Evolutionary conservation across 92 coral and sea anemone species (phyloP), one percentile per base, ranked within the genome.

Genomic region (Porites rus): DNA sequence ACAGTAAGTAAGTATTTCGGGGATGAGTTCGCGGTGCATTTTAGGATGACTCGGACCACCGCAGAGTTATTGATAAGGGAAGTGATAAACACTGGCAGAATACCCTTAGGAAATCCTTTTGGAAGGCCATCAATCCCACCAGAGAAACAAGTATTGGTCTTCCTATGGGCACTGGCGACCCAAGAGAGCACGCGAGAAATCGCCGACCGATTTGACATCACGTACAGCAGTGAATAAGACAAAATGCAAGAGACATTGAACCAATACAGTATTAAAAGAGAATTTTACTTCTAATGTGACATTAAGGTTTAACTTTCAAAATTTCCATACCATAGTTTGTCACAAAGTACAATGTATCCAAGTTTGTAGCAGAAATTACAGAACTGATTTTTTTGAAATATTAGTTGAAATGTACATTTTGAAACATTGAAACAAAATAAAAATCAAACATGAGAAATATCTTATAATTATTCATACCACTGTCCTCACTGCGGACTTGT

Each of bases 191-290:
- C 69, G 62, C 80, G 84, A 65, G 81, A 88, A 52, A 87, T 87
- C 69, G 91, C 89, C 74, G 88, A 82, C 67, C 72, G 94, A 17
- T 87, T 91, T 83, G 78, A 87, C 62, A 82, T 83, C 82, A 91
- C 94, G 60, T 75, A 70, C 70, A 91, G 91, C 72, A 67, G 28
- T 67, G 72, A 67, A 43, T 5, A n/a, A 4, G 72, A 67, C 72
- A 67, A 67, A 67, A 28, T 67, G 72, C 72, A 67, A 67, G 72
- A 67, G 38, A 67, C 72, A 67, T 19, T 67, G 72, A 67, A 67
- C 72, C 72, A 24, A 20, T 67, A 67, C 72, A 67, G 13, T 67
- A 20, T 67, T 13, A 13, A 67, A 67, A 28, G 72, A 21, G 72
- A 67, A 67, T n/a, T 67, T 67, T 67, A 67, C 21, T 67, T 67